Conservation (phyloP, 1,140 invertebrate species). For the Zaprionus vittiger region DNA sequence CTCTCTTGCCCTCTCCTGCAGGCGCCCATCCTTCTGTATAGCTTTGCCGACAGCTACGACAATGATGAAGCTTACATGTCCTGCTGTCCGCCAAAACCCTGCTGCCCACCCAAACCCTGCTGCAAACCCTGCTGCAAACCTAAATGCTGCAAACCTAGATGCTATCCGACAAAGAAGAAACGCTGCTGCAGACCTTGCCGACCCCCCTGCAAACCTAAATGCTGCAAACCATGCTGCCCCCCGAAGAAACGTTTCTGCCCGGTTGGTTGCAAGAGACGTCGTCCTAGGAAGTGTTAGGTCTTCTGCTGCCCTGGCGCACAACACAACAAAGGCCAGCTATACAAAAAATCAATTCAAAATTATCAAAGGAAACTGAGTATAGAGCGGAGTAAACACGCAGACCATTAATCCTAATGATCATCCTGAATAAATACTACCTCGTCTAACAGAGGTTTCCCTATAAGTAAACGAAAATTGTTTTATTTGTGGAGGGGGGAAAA, state of each 20-base stretch:
- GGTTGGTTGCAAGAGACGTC: neutral
- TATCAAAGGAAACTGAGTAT: neutral
- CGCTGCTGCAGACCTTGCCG: neutral
- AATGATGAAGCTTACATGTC: neutral
- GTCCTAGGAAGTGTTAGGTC: neutral
- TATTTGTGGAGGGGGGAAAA: neutral
- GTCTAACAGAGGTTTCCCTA: no score
- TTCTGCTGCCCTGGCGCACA: neutral
- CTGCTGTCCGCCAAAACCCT: neutral
- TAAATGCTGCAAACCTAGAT: neutral
- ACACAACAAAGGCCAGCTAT: neutral
- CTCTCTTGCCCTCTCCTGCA: neutral
- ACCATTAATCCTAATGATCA: neutral
- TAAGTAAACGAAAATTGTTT: neutral
- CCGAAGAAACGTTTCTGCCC: neutral
- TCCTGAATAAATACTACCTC: neutral
- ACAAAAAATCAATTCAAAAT: neutral
- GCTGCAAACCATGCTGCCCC: neutral
- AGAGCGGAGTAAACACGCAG: neutral
- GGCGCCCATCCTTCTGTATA: neutral
- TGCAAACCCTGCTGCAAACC: accelerated
- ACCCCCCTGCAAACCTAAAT: neutral
- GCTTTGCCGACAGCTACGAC: neutral
- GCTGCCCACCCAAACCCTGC: no score
- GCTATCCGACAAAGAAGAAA: no score